phyloP scores from a whole-genome alignment of 2,113 vertebrate genomes.

The Chamaetylas fuelleborni region DNA sequence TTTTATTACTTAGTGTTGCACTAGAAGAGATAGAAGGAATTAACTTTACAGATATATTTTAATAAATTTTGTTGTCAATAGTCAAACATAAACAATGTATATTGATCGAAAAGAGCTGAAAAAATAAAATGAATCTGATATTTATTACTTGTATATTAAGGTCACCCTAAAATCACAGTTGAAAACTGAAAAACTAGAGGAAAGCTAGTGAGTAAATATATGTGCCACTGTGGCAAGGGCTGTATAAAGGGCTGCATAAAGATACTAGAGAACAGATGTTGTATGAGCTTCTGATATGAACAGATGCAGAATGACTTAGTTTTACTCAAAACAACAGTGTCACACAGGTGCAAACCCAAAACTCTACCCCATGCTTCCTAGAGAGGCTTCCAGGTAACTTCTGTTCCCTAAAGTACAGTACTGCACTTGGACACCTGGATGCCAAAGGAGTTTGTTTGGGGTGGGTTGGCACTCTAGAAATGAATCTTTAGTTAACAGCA shows the following conservation, averaged over 20 bases:
- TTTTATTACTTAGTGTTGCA: background rate
- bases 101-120: background rate
- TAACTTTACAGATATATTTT: background rate
- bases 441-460: background rate
- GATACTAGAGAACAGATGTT: background rate
- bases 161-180: background rate
- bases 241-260: background rate
- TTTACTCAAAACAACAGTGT: background rate
- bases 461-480: background rate
- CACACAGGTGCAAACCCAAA: background rate
- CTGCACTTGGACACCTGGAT: background rate
- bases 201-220: background rate
- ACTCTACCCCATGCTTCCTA: background rate
- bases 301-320: background rate
- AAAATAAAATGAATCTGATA: background rate
- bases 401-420: background rate
- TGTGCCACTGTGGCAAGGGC: background rate
- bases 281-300: background rate
- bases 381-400: background rate
- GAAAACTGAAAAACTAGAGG: background rate
- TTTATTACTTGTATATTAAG: background rate
- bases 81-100: background rate
- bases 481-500: background rate
- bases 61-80: background rate
- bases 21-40: background rate